phyloP scores from a whole-genome alignment of 2,888 invertebrate species.

The Apodemia duryi region DNA sequence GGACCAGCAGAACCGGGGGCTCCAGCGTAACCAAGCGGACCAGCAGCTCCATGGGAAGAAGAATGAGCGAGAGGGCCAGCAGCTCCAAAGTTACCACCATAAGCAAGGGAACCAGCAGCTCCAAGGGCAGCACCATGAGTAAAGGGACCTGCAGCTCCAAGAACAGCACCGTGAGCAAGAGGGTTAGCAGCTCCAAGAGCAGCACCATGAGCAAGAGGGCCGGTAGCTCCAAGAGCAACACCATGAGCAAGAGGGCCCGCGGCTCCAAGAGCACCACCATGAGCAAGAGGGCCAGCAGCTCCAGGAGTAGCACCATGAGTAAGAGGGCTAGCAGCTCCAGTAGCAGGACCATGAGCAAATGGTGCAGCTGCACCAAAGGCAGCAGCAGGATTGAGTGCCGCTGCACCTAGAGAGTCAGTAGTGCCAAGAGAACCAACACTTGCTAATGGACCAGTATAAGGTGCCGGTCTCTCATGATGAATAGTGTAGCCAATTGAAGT shows the following conservation, averaged over 20 bases:
- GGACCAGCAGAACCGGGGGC: constrained; percentile 36
- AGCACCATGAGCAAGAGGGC: constrained; percentile 1
- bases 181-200: background rate
- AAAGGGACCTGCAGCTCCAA: background rate
- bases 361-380: background rate
- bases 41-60: constrained; percentile 36
- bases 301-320: background rate
- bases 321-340: background rate
- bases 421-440: background rate
- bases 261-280: background rate
- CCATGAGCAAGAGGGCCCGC: background rate
- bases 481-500: constrained; percentile 16
- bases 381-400: background rate
- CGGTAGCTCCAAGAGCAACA: background rate
- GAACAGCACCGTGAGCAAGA: background rate
- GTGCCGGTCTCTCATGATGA: background rate
- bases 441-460: background rate
- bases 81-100: constrained; percentile 32
- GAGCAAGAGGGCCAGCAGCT: background rate
- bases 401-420: background rate
- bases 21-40: constrained; percentile 36
- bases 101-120: constrained; percentile 24
- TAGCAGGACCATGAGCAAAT: background rate
- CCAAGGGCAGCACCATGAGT: constrained; percentile 24
- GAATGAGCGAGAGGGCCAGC: constrained; percentile 33